Conservation (phyloP, 2,888 invertebrate genomes). For the Crocallis elinguaria region DNA sequence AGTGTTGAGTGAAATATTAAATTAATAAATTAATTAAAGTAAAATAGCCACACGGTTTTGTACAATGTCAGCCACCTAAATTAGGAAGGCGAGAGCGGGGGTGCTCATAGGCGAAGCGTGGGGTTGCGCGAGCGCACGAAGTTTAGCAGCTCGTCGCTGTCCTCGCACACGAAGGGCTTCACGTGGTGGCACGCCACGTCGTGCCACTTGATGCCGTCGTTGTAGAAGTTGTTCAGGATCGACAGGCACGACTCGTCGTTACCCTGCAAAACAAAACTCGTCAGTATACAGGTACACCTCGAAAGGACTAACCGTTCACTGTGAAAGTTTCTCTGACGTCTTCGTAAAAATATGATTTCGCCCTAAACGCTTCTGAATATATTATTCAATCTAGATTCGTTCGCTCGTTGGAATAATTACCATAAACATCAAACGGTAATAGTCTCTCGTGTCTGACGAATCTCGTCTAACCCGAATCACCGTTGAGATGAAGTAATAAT, state of each 20-base stretch:
- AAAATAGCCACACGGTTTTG: conserved; percentile 75
- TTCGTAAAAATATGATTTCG: conserved; percentile 9
- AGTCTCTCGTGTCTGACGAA: conserved; percentile 1
- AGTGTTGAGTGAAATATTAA: conserved; percentile 33
- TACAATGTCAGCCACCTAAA: conserved; percentile 77
- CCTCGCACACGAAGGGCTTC: conserved; percentile 95
- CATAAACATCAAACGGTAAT: conserved; percentile 12
- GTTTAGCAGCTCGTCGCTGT: conserved; percentile 94
- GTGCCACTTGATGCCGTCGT: conserved; percentile 94
- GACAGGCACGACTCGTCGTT: conserved; percentile 96
- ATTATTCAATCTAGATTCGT: background rate
- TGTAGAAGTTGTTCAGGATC: conserved; percentile 96
- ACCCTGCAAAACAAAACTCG: conserved; percentile 80
- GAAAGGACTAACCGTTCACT: background rate
- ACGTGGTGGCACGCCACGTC: conserved; percentile 94
- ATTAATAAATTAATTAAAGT: conserved; percentile 77
- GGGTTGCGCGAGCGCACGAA: conserved; percentile 96
- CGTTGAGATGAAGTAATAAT: conserved; percentile 27
- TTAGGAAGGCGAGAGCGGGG: conserved; percentile 50
- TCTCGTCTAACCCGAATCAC: conserved; percentile 28
- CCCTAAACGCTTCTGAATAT: conserved; percentile 10
- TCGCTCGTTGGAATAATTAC: conserved; percentile 5
- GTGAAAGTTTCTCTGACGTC: conserved; percentile 14
- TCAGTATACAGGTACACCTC: background rate
- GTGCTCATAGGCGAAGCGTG: conserved; percentile 89